Evolutionary conservation across 1,140 invertebrate species (phyloP).

Genomic region (Aphaenogaster floridana): DNA sequence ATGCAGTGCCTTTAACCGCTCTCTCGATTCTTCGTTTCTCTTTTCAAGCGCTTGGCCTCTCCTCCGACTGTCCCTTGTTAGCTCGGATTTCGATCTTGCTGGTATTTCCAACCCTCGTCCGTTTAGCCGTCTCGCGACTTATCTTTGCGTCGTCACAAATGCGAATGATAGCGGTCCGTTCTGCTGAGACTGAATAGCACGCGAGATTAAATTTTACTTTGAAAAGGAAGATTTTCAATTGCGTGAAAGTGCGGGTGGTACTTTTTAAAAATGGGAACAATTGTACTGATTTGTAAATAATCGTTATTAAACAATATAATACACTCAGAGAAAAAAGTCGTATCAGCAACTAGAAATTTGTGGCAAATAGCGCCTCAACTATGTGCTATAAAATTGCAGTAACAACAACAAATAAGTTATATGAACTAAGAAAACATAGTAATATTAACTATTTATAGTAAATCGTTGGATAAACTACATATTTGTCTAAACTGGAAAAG

Average conservation of each 20-base stretch:
- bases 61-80: slow-evolving; percentile 19
- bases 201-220: slow-evolving; percentile 33
- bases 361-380: too few species aligned
- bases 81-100: slow-evolving; percentile 26
- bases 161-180: not conserved
- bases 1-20: slow-evolving; percentile 65
- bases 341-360: too few species aligned
- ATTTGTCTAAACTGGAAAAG: too few species aligned
- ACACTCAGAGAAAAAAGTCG: too few species aligned
- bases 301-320: not conserved
- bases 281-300: not conserved
- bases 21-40: slow-evolving; percentile 57
- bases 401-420: too few species aligned
- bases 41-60: slow-evolving; percentile 14
- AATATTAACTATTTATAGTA: too few species aligned
- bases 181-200: not conserved
- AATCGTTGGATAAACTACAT: too few species aligned
- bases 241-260: not conserved
- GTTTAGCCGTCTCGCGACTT: not conserved
- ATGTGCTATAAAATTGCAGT: too few species aligned
- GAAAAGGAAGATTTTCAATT: slow-evolving; percentile 28
- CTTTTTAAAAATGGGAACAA: not conserved
- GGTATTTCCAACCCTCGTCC: not conserved
- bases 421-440: too few species aligned
- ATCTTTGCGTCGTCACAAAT: slow-evolving; percentile 4